phyloP scores from a whole-genome alignment of 64 coral and sea anemone genomes.

The Montipora efflorescens region DNA sequence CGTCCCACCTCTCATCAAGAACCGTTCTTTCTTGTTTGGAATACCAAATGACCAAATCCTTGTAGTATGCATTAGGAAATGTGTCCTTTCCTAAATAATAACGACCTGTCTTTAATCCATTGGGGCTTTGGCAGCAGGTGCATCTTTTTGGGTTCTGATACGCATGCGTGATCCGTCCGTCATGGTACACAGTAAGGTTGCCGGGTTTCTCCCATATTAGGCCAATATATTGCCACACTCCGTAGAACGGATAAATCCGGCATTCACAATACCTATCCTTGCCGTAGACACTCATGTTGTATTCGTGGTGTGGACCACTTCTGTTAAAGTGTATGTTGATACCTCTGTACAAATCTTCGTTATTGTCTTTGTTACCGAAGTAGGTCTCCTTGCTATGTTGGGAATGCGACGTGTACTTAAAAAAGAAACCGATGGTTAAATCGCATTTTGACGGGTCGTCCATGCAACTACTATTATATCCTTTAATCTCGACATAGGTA shows the following conservation, averaged over 20 bases:
- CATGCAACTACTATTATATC: not conserved
- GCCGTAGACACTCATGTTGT: not conserved
- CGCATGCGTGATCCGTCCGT: not conserved
- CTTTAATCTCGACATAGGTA: not conserved
- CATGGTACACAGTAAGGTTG: not conserved
- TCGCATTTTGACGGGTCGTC: not conserved
- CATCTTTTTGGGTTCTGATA: not conserved
- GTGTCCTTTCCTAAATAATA: conserved; percentile 20
- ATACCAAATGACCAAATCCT: conserved; percentile 26
- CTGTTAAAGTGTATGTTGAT: not conserved
- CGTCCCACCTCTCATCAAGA: not conserved
- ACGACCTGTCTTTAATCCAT: not conserved
- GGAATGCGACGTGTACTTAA: not conserved
- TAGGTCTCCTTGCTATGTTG: not conserved
- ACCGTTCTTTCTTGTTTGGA: not conserved
- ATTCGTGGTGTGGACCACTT: not conserved
- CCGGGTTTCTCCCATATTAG: conserved; percentile 20
- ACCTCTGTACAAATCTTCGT: not conserved
- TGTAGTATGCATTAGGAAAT: conserved; percentile 22
- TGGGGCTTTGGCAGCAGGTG: not conserved
- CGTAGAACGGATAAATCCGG: not conserved
- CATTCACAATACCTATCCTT: not conserved
- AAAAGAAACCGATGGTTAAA: conserved; percentile 17
- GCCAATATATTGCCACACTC: conserved; percentile 8
- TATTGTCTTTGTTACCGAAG: conserved; percentile 14